Evolutionary conservation across 35 echinoderm and acorn worm species (phyloP).

Genomic region (Ophioderma brevispina): DNA sequence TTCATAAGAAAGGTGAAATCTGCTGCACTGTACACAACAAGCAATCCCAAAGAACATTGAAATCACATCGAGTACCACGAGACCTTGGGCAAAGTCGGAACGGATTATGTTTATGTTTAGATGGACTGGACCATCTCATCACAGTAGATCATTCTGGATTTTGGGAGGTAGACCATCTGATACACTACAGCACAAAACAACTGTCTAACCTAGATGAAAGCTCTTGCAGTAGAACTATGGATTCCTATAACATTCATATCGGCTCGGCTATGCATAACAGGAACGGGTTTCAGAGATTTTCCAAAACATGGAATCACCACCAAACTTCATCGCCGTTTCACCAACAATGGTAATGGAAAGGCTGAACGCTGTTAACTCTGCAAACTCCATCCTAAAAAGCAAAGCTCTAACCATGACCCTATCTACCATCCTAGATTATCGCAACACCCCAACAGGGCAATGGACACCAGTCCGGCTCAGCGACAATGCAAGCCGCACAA

Average conservation of each 20-base stretch:
- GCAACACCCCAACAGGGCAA: too few relatives aligned
- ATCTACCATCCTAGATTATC: too few relatives aligned
- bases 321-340: too few relatives aligned
- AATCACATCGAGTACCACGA: constrained; percentile 40
- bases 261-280: too few relatives aligned
- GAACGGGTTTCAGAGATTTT: too few relatives aligned
- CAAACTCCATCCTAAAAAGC: too few relatives aligned
- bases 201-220: background rate
- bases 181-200: constrained; percentile 1
- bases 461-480: too few relatives aligned
- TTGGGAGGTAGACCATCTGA: constrained; percentile 67
- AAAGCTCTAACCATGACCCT: too few relatives aligned
- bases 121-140: constrained; percentile 53
- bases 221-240: background rate
- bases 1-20: constrained; percentile 58
- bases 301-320: too few relatives aligned
- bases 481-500: too few relatives aligned
- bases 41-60: constrained; percentile 30
- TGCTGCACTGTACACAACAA: constrained; percentile 34
- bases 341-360: too few relatives aligned
- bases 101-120: constrained; percentile 42
- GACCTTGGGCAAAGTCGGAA: constrained; percentile 61
- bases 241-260: background rate
- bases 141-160: constrained; percentile 48
- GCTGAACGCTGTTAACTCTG: too few relatives aligned